phyloP scores from a whole-genome alignment of 2,888 invertebrate genomes.

The Heteropelma amictum region DNA sequence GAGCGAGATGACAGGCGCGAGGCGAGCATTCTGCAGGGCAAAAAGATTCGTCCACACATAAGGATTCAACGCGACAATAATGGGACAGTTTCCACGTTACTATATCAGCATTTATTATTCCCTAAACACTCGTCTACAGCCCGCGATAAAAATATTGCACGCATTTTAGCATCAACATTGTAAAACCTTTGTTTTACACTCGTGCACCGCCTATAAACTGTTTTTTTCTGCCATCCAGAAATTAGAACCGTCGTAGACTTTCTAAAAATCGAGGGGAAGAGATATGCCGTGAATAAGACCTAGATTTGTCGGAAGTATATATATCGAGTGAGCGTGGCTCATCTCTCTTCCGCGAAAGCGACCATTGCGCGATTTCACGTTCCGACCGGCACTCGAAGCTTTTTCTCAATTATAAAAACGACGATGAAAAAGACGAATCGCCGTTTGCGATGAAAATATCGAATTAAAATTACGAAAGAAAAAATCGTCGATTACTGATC shows the following conservation, averaged over 20 bases:
- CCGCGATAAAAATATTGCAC: slow-evolving; percentile 30
- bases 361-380: neutral
- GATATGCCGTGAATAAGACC: neutral
- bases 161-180: slow-evolving; percentile 2
- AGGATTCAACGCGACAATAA: slow-evolving; percentile 49
- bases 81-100: slow-evolving; percentile 38
- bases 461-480: no score
- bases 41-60: slow-evolving; percentile 45
- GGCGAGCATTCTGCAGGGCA: slow-evolving; percentile 15
- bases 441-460: neutral
- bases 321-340: neutral
- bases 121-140: no score
- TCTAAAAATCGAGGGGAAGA: neutral
- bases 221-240: neutral
- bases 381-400: neutral
- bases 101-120: no score
- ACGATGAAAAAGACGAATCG: neutral
- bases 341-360: neutral
- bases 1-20: slow-evolving; percentile 17
- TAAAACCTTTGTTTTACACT: neutral
- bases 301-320: neutral
- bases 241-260: neutral
- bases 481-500: no score
- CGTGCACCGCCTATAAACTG: no score
- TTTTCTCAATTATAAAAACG: neutral